Evolutionary conservation across 2,113 vertebrate species (phyloP), one percentile per base, ranked within the genome.

Genomic region (Telmatochromis bifrenatus): DNA sequence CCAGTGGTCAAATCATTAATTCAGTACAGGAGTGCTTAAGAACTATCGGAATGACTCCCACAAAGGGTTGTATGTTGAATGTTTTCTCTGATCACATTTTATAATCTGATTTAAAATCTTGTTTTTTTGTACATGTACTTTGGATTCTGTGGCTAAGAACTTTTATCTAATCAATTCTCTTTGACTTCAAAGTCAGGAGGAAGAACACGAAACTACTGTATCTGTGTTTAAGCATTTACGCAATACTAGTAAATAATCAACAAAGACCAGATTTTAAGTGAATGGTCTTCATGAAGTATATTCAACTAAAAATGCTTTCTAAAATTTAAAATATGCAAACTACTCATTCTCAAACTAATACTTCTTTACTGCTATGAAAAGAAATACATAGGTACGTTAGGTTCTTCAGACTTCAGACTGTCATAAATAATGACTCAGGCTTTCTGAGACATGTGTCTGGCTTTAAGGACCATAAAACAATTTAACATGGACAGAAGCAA

Each of bases 391-490:
- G 60, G 33, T 68, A 68, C 3, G 1, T 37, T 68, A 68, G 33
- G 7, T 68, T 68, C 33, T 84, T 21, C 54, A 81, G 87, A 86
- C 77, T 58, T 65, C 60, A 68, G 31, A 58, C 53, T 31, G 17
- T 83, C 8, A 15, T 83, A 77, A 81, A 87, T 62, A 19, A 68
- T 58, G 82, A 91, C 86, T 91, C 91, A 90, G 58, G 23, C 47
- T 31, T 47, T 56, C 55, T 80, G 81, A 84, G 45, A 85, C 73
- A 47, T 85, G 62, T 81, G 87, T 90, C 86, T 89, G 87, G 89
- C 47, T 80, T 90, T 79, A 82, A 35, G 31, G 81, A 83, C 51
- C 91, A 92, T 93, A 94, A 94, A 93, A 35, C 45, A 77, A 73
- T 88, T 89, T 3, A 55, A 13, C 23, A 23, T 79, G 54, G 82